Base-by-base conservation (phyloP, 2,888 invertebrate species). In the Auanema freiburgensis region DNA sequence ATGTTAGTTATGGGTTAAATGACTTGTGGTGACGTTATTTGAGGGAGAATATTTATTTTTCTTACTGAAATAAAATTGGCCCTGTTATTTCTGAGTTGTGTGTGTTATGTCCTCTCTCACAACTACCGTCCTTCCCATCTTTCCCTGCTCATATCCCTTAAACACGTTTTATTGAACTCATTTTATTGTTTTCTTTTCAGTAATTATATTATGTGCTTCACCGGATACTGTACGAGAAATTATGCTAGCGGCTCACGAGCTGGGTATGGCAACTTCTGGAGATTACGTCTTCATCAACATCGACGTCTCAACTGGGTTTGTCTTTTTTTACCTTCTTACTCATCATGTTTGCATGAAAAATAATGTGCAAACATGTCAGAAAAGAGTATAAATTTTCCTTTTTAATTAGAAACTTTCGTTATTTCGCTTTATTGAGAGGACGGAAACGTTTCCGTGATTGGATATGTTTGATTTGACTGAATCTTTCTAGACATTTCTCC, bases 251-350 rank as follows among this genome's bases (percentile, higher is more conserved):
- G 97, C 97, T 1, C 91, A 93, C 78, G 91, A 93, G 72, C 88
- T 97, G 69, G 91, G 92, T 79, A 97, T 98, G 93, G 91, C 93
- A 73, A 90, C 91, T 62, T 92, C 91, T 65, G 96, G 96, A 8
- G 96, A 97, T 87, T 98, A 96, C 86, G 93, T 95, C 58, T 95
- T 98, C 88, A 92, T 98, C 87, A 97, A 94, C 86, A 92, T 97
- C 80, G 95, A 96, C 85, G 88, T 97, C 43, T 95, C 93, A 85
- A 92, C 92, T 74, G 92, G 93, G 96, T 96, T 86, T 89, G 90
- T 57, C 21, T 10, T 11, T 33, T 46, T 46, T 46, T 18, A 46
- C n/a, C 46, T 46, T 46, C 10, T 18, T n/a, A 43, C 11, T 5
- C n/a, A 46, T 46, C n/a, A 10, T 10, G 4, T n/a, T 46, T 46